phyloP scores from a whole-genome alignment of 2,113 vertebrate species.

The Mohoua ochrocephala region DNA sequence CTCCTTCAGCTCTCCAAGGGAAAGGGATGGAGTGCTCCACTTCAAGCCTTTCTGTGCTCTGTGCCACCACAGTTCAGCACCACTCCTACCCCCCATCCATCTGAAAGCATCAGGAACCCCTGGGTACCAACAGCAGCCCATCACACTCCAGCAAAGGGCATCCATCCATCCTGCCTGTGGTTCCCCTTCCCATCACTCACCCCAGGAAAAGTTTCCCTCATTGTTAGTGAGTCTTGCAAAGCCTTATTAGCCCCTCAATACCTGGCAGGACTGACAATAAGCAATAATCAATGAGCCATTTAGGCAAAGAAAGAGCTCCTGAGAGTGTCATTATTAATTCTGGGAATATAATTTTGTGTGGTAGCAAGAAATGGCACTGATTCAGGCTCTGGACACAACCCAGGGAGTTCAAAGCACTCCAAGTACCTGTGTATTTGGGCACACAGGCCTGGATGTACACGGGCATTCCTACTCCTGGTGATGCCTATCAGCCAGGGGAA shows the following conservation, averaged over 20 bases:
- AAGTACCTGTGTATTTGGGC: not conserved
- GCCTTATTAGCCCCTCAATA: not conserved
- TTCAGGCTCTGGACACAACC: not conserved
- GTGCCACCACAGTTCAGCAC: not conserved
- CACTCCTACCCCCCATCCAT: not conserved
- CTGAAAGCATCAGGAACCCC: not conserved
- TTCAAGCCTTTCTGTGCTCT: not conserved
- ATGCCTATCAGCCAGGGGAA: not conserved
- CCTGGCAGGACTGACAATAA: not conserved
- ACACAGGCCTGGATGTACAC: fast-evolving
- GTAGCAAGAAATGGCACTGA: not conserved
- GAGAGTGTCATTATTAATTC: constrained; percentile 29
- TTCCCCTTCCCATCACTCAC: not conserved
- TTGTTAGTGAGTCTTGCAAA: not conserved
- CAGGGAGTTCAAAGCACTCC: not conserved
- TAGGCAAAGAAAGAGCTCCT: not conserved
- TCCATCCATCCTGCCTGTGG: no score
- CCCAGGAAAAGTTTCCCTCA: not conserved
- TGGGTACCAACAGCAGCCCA: not conserved
- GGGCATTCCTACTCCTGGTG: not conserved
- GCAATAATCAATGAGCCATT: not conserved
- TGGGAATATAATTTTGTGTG: constrained; percentile 12
- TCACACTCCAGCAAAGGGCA: not conserved
- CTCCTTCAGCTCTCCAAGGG: not conserved
- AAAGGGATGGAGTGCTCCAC: not conserved